Percentiles rank a stretch among this genome's conserved stretches.
Evolutionary conservation across 2,888 invertebrate species (phyloP).

Genomic region (Caenorhabditis sinica): DNA sequence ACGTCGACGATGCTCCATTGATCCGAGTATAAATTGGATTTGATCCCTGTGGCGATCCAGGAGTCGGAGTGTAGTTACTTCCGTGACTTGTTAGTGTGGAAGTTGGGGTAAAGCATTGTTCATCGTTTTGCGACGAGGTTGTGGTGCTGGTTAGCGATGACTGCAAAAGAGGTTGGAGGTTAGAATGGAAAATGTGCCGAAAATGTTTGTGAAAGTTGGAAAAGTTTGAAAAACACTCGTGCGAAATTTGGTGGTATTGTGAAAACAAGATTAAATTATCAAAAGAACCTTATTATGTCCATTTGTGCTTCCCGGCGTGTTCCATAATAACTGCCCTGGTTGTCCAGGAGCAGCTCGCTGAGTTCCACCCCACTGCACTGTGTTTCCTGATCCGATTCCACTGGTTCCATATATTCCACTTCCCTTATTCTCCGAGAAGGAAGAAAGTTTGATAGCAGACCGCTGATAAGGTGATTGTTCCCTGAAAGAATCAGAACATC

Average conservation of each 20-base stretch:
- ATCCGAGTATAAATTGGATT: conserved; percentile 58
- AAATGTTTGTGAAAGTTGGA: background rate
- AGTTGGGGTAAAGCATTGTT: conserved; percentile 78
- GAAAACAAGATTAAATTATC: conserved; percentile 26
- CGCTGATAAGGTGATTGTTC: conserved; percentile 75
- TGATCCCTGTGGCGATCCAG: conserved; percentile 73
- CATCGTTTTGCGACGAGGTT: conserved; percentile 74
- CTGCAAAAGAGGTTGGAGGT: conserved; percentile 61
- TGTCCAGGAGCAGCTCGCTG: conserved; percentile 73
- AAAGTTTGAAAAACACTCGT: conserved; percentile 24
- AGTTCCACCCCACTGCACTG: conserved; percentile 60
- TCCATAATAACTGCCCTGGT: conserved; percentile 73
- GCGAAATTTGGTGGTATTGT: background rate
- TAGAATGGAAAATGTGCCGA: conserved; percentile 46
- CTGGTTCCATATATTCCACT: conserved; percentile 64
- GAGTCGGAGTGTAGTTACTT: conserved; percentile 74
- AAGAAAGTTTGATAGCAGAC: conserved; percentile 71
- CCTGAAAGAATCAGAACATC: conserved; percentile 34
- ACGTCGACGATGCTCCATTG: conserved; percentile 57
- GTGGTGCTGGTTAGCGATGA: conserved; percentile 69
- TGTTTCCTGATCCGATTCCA: conserved; percentile 54
- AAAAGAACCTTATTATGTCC: conserved; percentile 70
- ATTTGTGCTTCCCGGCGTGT: conserved; percentile 33
- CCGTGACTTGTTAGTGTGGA: conserved; percentile 78
- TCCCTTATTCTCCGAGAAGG: conserved; percentile 70